phyloP scores from a whole-genome alignment of 2,113 vertebrate genomes.

The Campylomormyrus tamandua region DNA sequence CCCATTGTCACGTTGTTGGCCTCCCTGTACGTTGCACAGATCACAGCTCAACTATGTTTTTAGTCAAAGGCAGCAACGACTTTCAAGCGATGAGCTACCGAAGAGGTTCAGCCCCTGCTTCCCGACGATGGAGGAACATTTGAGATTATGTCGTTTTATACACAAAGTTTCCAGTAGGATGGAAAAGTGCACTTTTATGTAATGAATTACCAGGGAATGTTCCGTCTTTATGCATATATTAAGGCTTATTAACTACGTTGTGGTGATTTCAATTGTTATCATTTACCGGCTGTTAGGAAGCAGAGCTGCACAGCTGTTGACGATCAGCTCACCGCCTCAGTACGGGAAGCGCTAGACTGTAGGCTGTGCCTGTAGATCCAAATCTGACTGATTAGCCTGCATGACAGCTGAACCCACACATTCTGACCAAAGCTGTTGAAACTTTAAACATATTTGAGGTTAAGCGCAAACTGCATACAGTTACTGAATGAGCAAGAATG shows the following conservation, averaged over 20 bases:
- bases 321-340: neutral
- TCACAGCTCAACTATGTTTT: neutral
- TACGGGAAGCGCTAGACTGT: neutral
- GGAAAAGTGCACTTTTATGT: neutral
- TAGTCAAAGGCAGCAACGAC: neutral
- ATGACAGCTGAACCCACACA: neutral
- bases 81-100: neutral
- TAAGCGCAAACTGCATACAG: neutral
- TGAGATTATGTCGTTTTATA: neutral
- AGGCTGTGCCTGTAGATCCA: neutral
- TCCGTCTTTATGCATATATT: neutral
- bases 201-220: neutral
- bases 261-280: neutral
- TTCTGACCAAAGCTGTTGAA: neutral
- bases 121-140: neutral
- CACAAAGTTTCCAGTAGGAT: neutral
- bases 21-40: neutral
- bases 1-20: neutral
- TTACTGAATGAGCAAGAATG: neutral
- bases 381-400: neutral
- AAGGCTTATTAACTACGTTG: neutral
- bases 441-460: neutral
- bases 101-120: neutral
- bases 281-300: neutral
- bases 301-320: neutral